Percentiles rank a stretch among this genome's conserved stretches.
Conservation (phyloP, 2,113 vertebrate genomes). For the Melierax canorus region DNA sequence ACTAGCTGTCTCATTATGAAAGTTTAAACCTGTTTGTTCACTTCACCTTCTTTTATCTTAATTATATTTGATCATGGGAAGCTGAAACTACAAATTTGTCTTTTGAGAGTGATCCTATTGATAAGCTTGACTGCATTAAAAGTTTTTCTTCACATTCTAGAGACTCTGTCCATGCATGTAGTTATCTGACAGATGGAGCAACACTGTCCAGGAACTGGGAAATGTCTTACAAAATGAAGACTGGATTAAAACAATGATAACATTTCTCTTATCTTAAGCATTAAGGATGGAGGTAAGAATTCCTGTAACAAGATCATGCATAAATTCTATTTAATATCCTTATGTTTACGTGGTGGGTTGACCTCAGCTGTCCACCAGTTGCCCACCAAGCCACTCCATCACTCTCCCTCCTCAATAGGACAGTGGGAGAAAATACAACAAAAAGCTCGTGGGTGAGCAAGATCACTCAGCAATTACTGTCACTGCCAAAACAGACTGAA, state of each 20-base stretch:
- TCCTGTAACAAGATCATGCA: not conserved
- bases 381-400: not conserved
- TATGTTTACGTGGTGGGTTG: not conserved
- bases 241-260: not conserved
- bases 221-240: not conserved
- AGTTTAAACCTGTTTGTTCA: not conserved
- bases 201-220: not conserved
- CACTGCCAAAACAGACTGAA: not conserved
- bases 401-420: not conserved
- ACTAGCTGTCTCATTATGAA: not conserved
- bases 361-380: not conserved
- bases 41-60: not conserved
- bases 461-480: not conserved
- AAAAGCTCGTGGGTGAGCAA: not conserved
- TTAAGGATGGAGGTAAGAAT: not conserved
- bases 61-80: not conserved
- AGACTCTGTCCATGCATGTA: not conserved
- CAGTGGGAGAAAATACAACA: not conserved
- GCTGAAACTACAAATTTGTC: not conserved
- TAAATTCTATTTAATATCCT: not conserved
- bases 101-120: not conserved
- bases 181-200: not conserved
- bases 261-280: not conserved
- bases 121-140: not conserved
- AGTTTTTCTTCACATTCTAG: not conserved